Percentiles rank a stretch among this genome's conserved stretches.
Evolutionary conservation across 2,113 vertebrate genomes (phyloP).

Genomic region (Fregetta grallaria): DNA sequence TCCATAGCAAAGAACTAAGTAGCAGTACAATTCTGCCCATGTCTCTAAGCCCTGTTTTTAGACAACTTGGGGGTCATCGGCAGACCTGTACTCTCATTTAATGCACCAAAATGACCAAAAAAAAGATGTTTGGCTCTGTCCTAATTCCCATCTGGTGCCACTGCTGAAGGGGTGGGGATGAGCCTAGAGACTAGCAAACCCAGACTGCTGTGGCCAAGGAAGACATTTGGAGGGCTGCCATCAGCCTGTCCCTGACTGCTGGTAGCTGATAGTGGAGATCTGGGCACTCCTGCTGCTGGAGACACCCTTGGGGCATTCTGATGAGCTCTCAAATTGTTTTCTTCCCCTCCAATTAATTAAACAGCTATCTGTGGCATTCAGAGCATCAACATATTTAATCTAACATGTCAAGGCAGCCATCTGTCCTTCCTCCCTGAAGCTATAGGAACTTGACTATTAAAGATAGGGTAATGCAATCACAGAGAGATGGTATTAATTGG

Average conservation of each 20-base stretch:
- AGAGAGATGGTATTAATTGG: neutral
- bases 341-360: neutral
- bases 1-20: neutral
- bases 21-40: neutral
- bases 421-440: neutral
- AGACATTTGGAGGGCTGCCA: neutral
- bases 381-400: neutral
- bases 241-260: neutral
- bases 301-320: neutral
- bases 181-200: neutral
- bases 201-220: neutral
- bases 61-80: neutral
- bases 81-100: neutral
- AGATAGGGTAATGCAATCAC: neutral
- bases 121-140: neutral
- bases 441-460: neutral
- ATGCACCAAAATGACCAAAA: neutral
- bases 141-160: neutral
- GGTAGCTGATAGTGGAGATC: neutral
- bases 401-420: neutral
- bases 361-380: neutral
- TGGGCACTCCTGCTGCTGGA: neutral
- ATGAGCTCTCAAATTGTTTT: neutral
- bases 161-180: neutral
- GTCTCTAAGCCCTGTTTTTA: neutral